Base-by-base conservation (phyloP, 2,888 invertebrate genomes). In the Ormyrus rosae region DNA sequence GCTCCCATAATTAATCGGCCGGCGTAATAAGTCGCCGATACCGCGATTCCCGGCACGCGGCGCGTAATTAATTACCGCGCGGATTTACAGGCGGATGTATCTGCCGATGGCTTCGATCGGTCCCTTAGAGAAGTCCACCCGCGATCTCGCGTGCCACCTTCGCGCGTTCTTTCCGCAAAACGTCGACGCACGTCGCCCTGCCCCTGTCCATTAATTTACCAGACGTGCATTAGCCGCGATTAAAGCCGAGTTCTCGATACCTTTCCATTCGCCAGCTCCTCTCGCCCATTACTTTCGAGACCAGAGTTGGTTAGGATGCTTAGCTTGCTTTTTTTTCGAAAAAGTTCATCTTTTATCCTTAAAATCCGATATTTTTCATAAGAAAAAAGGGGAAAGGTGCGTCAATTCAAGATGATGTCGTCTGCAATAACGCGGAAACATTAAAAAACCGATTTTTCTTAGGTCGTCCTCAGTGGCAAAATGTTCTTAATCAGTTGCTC, bases 1-100 rank as follows among this genome's bases (percentile, higher is more conserved):
- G 71, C 81, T 79, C 81, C 81, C 83, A 78, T 81, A 80, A 83
- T 80, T 83, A 83, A 83, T 84, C 84, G 81, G 70, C 73, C 67
- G 46, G 72, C 82, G 81, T 80, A 83, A 82, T 83, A 80, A 81
- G 81, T 82, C 76, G 34, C 78, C 80, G 82, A 83, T 83, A 80
- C 76, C 34, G 77, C 82, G 78, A 84, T 84, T 83, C 82, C 70
- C 75, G 81, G 75, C 82, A 81, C 74, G 83, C 81, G 71, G 79
- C 46, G 79, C 46, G 68, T 81, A 84, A 84, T 84, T 84, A 84
- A 84, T 84, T 80, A 80, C 80, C 45, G 55, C 45, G 55, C 34
- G 64, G 81, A 83, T 84, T 84, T 83, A 82, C 82, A 78, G 76
- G 46, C 10, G 13, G 9, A 48, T 4, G 34, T 34, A 34, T 34